Percentiles rank a stretch among this genome's conserved stretches.
Evolutionary conservation across 2,797 vertebrate species (phyloP).

Genomic region (Garrulus glandarius): DNA sequence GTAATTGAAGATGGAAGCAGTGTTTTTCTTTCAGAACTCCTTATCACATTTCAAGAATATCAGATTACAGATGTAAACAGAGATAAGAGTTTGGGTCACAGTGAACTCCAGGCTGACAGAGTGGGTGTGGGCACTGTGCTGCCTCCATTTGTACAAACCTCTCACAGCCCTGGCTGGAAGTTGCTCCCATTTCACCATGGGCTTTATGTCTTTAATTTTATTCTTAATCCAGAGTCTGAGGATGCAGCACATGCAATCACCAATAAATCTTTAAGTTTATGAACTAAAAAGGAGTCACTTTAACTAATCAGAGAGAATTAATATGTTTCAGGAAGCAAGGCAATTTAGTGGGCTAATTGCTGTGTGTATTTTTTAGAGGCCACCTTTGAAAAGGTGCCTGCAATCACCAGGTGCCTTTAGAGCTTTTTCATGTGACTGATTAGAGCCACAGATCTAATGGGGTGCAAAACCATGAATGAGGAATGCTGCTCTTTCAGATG

Average conservation of each 20-base stretch:
- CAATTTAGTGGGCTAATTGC: constrained; percentile 46
- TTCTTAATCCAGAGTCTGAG: not conserved
- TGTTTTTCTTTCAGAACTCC: not conserved
- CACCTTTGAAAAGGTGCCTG: constrained; percentile 8
- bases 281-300: constrained; percentile 13
- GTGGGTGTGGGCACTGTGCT: not conserved
- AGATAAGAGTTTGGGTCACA: not conserved
- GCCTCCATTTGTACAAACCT: not conserved
- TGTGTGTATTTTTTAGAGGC: not conserved
- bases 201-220: not conserved
- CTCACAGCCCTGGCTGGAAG: not conserved
- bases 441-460: not conserved
- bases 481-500: not conserved
- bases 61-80: not conserved
- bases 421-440: not conserved
- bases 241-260: not conserved
- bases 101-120: not conserved
- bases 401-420: constrained; percentile 36
- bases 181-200: not conserved
- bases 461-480: not conserved
- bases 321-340: constrained; percentile 24
- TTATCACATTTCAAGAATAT: not conserved
- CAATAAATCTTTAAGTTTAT: constrained; percentile 46
- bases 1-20: not conserved
- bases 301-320: constrained; percentile 23